Conservation (phyloP, 1,140 invertebrate species). For the Pissodes strobi region DNA sequence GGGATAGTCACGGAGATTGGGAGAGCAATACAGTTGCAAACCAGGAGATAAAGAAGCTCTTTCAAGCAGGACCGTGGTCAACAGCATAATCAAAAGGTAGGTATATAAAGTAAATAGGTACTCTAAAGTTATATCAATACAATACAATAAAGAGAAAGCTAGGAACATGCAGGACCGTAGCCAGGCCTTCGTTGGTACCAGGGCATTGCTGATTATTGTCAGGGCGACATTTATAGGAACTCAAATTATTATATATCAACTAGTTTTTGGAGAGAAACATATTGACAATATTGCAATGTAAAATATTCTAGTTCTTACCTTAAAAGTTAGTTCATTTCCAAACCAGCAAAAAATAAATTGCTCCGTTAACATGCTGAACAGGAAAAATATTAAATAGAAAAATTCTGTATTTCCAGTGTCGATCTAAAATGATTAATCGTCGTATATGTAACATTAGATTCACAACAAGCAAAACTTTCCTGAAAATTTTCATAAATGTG, state of each 20-base stretch:
- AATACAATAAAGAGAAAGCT: too few relatives aligned
- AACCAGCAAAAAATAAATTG: constrained; percentile 8
- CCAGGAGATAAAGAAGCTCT: neutral
- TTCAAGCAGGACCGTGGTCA: too few relatives aligned
- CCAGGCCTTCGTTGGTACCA: too few relatives aligned
- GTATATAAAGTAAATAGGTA: too few relatives aligned
- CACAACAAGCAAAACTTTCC: too few relatives aligned
- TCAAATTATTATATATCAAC: too few relatives aligned
- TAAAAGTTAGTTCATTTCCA: constrained; percentile 16
- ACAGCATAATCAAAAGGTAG: neutral
- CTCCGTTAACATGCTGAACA: constrained; percentile 6
- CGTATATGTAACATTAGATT: too few relatives aligned
- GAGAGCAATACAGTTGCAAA: neutral
- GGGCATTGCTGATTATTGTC: too few relatives aligned
- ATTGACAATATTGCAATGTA: neutral
- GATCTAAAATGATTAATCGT: constrained; percentile 9
- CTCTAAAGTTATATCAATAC: too few relatives aligned
- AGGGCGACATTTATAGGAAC: neutral
- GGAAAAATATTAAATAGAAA: constrained; percentile 1
- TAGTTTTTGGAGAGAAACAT: neutral
- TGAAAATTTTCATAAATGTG: too few relatives aligned
- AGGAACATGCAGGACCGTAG: neutral
- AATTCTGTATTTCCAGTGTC: neutral
- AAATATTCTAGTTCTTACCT: too few relatives aligned
- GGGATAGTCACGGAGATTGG: neutral